A percentile compares a stretch with the other conserved stretches of the same genome.
Evolutionary conservation across 2,113 vertebrate genomes (phyloP).

Genomic region (Puma concolor): DNA sequence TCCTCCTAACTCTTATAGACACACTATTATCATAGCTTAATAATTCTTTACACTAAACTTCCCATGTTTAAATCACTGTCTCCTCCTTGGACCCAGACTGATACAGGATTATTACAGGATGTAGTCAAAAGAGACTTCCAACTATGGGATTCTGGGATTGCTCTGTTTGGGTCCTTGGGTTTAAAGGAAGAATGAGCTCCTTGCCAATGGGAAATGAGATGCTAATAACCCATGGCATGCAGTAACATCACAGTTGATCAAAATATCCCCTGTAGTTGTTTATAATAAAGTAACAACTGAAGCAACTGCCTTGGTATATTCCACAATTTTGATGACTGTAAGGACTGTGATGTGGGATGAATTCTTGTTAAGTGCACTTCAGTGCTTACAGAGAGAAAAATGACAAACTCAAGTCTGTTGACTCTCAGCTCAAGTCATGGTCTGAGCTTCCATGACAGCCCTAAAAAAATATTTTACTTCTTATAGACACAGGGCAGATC

Average conservation of each 20-base stretch:
- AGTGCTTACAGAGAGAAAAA: not conserved
- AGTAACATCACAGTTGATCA: not conserved
- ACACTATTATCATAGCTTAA: not conserved
- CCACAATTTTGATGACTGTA: not conserved
- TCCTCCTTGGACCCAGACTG: not conserved
- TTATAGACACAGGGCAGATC: not conserved
- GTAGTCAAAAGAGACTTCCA: not conserved
- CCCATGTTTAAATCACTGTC: not conserved
- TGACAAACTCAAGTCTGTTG: not conserved
- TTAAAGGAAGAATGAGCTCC: not conserved
- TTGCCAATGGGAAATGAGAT: not conserved
- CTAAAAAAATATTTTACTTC: not conserved
- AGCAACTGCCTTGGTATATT: not conserved
- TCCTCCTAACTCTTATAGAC: not conserved
- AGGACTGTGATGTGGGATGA: not conserved
- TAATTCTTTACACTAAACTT: constrained; percentile 19
- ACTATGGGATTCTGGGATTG: not conserved
- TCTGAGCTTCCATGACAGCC: not conserved
- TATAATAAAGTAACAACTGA: not conserved
- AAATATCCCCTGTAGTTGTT: not conserved
- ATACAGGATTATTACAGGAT: not conserved
- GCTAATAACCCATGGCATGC: not conserved
- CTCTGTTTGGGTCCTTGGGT: not conserved
- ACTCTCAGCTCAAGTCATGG: not conserved
- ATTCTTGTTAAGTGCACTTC: not conserved